Percentiles rank a stretch among this genome's conserved stretches.
These are phyloP conservation scores for Caenorhabditis latens DNA, from an alignment of 1,140 invertebrate species.

Conservation along the genomic window DNA sequence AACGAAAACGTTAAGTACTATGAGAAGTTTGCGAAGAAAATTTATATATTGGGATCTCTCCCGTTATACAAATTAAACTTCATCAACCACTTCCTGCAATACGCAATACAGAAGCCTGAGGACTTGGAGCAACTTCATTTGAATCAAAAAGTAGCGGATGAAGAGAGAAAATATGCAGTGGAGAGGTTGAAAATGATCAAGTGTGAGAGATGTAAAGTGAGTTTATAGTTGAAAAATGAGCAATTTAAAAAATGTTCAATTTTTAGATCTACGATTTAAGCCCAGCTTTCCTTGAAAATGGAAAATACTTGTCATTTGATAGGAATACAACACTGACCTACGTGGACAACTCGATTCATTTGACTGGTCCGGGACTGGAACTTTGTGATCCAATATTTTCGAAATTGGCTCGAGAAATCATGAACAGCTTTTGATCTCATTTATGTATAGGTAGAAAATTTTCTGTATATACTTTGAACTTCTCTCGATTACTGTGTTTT, in stretches of 20 bases:
- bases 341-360: not conserved
- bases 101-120: not conserved
- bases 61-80: not conserved
- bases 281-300: not conserved
- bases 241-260: too few species aligned
- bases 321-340: not conserved
- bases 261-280: not conserved
- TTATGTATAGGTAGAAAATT: too few species aligned
- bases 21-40: not conserved
- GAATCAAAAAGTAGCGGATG: not conserved
- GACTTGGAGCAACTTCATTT: not conserved
- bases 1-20: not conserved
- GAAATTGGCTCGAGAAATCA: not conserved
- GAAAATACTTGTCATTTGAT: slow-evolving; percentile 6
- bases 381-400: not conserved
- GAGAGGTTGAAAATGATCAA: not conserved
- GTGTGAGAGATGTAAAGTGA: not conserved
- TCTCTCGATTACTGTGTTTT: too few species aligned
- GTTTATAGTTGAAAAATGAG: not conserved
- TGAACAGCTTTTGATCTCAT: not conserved
- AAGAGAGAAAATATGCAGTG: not conserved
- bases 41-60: not conserved
- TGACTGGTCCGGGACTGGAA: not conserved
- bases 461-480: too few species aligned
- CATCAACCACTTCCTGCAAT: not conserved